These are phyloP conservation scores for Iguana delicatissima DNA, from an alignment of 2,797 vertebrate genomes.

Conservation along the genomic window DNA sequence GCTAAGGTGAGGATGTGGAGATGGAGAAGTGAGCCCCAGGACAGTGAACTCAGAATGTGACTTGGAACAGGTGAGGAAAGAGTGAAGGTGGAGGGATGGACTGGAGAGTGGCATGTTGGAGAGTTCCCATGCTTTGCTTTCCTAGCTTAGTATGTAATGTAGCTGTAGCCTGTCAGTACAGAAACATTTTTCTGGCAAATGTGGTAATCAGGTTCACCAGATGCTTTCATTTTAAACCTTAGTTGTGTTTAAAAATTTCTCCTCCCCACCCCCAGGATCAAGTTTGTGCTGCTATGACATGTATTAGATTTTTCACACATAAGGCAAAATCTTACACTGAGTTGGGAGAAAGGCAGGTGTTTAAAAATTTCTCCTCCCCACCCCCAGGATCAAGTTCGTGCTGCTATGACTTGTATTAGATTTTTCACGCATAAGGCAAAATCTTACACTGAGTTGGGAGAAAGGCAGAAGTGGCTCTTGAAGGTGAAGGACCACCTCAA, in stretches of 20 bases:
- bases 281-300: slow-evolving; percentile 96
- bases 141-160: no score
- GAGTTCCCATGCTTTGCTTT: no score
- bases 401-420: slow-evolving; percentile 96
- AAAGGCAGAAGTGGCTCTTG: slow-evolving; percentile 91
- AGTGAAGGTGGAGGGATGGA: no score
- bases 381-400: slow-evolving; percentile 93
- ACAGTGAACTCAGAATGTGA: no score
- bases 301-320: slow-evolving; percentile 94
- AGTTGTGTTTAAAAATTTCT: not conserved
- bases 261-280: slow-evolving; percentile 86
- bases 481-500: slow-evolving; percentile 96
- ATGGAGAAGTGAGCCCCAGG: no score
- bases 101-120: no score
- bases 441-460: slow-evolving; percentile 91
- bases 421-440: slow-evolving; percentile 93
- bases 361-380: not conserved
- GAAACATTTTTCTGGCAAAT: no score
- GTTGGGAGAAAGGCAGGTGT: slow-evolving; percentile 91
- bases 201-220: no score
- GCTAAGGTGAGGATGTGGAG: no score
- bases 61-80: no score
- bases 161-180: no score
- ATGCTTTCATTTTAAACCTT: no score
- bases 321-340: slow-evolving; percentile 90